These are phyloP conservation scores for Hephaestus fuliginosus DNA, from an alignment of 2,797 vertebrate species.

Conservation along the genomic window DNA sequence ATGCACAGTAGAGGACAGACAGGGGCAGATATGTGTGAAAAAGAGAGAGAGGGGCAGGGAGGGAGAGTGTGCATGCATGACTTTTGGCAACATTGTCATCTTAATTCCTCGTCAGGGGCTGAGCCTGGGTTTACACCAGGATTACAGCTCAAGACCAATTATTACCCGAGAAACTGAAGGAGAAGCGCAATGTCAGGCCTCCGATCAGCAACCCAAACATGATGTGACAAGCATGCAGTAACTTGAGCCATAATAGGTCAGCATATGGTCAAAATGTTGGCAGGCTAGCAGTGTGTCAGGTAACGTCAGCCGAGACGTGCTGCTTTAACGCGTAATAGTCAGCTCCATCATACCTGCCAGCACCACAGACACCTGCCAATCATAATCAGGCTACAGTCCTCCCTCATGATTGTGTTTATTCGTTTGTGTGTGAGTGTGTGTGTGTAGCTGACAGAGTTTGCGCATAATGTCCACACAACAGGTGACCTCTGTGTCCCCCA, in stretches of 20 bases:
- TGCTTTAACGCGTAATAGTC: constrained; percentile 46
- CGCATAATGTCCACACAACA: constrained; percentile 53
- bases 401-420: constrained; percentile 37
- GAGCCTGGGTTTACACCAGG: constrained; percentile 75
- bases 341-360: constrained; percentile 67
- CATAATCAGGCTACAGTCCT: constrained; percentile 40
- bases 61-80: constrained; percentile 40
- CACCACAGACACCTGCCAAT: constrained; percentile 68
- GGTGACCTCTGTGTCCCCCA: constrained; percentile 64
- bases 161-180: constrained; percentile 75
- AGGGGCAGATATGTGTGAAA: constrained; percentile 40
- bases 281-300: constrained; percentile 65
- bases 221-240: constrained; percentile 70
- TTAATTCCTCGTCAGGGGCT: constrained; percentile 70
- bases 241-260: constrained; percentile 62
- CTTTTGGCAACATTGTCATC: constrained; percentile 67
- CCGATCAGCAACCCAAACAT: constrained; percentile 54
- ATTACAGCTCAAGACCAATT: constrained; percentile 78
- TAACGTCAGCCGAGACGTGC: constrained; percentile 38
- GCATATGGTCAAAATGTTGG: constrained; percentile 65
- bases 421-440: constrained; percentile 31
- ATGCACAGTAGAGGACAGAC: constrained; percentile 36
- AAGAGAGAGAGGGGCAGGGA: constrained; percentile 9
- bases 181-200: constrained; percentile 73
- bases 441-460: constrained; percentile 31